phyloP scores from a whole-genome alignment of 2,888 invertebrate genomes.

The Liodrosophila aerea region DNA sequence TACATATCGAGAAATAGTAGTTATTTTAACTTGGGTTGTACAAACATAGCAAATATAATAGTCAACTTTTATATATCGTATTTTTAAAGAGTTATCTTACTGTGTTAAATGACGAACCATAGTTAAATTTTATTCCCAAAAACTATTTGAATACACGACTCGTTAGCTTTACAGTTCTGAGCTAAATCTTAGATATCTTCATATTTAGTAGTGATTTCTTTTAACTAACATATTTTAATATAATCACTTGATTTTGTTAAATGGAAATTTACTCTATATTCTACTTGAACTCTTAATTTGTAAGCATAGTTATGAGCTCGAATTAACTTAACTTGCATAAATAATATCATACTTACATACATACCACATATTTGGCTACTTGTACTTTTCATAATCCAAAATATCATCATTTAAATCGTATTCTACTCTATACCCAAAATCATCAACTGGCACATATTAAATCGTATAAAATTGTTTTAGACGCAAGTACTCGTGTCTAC shows the following conservation, averaged over 20 bases:
- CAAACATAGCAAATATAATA: too few species aligned
- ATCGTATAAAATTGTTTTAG: constrained; percentile 37
- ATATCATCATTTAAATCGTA: constrained; percentile 56
- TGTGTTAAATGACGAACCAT: constrained; percentile 31
- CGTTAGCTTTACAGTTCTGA: constrained; percentile 10
- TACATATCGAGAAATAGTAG: constrained; percentile 48
- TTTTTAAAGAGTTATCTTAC: constrained; percentile 20
- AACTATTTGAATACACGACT: constrained; percentile 5
- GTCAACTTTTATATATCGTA: constrained; percentile 25
- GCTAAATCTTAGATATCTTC: constrained; percentile 14
- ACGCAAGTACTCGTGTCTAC: constrained; percentile 40
- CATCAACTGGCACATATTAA: constrained; percentile 62
- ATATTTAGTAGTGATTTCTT: constrained; percentile 50
- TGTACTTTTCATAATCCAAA: constrained; percentile 38
- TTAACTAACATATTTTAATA: constrained; percentile 26
- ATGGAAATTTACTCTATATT: too few species aligned
- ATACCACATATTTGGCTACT: constrained; percentile 43
- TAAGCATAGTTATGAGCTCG: too few species aligned
- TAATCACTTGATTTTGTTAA: constrained; percentile 21
- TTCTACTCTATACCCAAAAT: constrained; percentile 11
- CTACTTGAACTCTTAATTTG: too few species aligned
- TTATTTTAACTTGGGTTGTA: constrained; percentile 60
- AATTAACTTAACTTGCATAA: constrained; percentile 5
- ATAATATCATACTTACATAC: constrained; percentile 21
- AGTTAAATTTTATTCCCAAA: constrained; percentile 26